Base-by-base conservation (phyloP, 2,888 invertebrate genomes). In the Teleiodes luculella region DNA sequence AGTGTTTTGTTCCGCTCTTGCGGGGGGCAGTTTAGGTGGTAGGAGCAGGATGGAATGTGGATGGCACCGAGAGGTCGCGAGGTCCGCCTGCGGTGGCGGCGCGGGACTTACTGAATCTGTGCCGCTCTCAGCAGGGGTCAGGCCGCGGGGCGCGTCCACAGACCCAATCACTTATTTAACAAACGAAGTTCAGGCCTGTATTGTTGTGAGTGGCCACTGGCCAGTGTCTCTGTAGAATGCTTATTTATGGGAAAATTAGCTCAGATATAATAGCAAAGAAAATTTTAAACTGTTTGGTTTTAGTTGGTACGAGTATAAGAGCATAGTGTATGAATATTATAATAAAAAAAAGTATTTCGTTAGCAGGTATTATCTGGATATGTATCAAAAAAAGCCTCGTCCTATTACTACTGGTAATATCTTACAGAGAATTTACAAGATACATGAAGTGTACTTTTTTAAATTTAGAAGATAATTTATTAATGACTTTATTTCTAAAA, bases 61-160 rank as follows among this genome's bases (percentile, higher is more conserved):
- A 11, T 10, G 20, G 39, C 43, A n/a, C 28, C 2, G 52, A 18
- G 60, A 68, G 65, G 63, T 61, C 57, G 60, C 65, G 63, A 78
- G 84, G 73, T 65, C 82, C 83, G 83, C 77, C 75, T 66, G 72
- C 80, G 75, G 67, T 68, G 79, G 79, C 77, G 80, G 77, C 83
- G 82, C 86, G 82, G 78, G 77, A 76, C 83, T 81, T 80, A 89
- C 88, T 89, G 86, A 89, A 88, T 88, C 89, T 87, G 83, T 83
- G 87, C 81, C 71, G 67, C 70, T 33, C 37, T 78, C 80, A 77
- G 13, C 75, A 74, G 72, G 78, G 89, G 89, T 88, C 88, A 87
- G 88, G 85, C 83, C 86, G 83, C 67, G 59, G 61, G 64, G 73
- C 64, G 70, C 68, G 80, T 75, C 57, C 77, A 80, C 43, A 61